These are phyloP conservation scores for Pomatostomus ruficeps DNA, from an alignment of 2,113 vertebrate genomes.

Conservation along the genomic window DNA sequence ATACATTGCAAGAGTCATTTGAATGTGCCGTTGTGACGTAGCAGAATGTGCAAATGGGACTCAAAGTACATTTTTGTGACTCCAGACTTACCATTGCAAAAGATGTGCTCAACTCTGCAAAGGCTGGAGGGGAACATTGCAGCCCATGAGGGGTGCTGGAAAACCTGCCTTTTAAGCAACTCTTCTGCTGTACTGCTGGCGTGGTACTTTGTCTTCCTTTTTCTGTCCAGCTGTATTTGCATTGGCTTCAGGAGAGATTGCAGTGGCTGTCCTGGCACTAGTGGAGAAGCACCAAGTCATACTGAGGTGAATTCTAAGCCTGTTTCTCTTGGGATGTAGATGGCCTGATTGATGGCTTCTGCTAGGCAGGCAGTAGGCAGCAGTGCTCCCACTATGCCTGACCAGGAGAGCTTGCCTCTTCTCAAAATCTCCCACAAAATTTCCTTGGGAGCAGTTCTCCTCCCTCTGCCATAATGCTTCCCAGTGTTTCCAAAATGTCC, in stretches of 20 bases:
- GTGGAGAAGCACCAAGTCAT: background rate
- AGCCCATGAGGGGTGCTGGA: background rate
- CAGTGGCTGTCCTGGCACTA: background rate
- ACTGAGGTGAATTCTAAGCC: background rate
- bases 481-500: background rate
- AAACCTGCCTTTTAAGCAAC: slow-evolving; percentile 5
- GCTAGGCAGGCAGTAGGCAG: background rate
- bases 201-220: background rate
- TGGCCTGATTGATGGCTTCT: background rate
- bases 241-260: background rate
- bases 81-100: background rate
- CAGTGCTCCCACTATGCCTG: background rate
- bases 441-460: background rate
- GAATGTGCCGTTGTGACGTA: background rate
- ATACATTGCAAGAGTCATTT: background rate
- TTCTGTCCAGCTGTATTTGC: background rate
- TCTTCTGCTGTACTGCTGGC: background rate
- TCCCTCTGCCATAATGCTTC: background rate
- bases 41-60: background rate
- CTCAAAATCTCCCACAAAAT: background rate
- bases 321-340: background rate
- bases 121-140: background rate
- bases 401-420: background rate
- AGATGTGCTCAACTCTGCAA: background rate
- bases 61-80: background rate